Percentiles rank a stretch among this genome's conserved stretches.
These are phyloP conservation scores for Eolophus roseicapilla DNA, from an alignment of 2,113 vertebrate species.

Conservation along the genomic window DNA sequence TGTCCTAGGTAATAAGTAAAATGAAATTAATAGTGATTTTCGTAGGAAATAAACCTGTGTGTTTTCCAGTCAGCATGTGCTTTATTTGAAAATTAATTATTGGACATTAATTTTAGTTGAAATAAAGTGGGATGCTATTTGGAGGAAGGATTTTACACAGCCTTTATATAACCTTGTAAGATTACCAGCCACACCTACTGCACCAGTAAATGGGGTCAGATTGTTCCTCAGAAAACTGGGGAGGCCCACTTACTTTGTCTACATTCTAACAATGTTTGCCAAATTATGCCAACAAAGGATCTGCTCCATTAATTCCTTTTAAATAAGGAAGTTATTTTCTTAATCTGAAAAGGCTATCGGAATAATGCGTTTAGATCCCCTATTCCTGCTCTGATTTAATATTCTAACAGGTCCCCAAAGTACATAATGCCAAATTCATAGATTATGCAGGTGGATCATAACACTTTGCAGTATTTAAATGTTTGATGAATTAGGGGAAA, in stretches of 20 bases:
- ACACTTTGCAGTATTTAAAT: neutral
- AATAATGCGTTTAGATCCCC: neutral
- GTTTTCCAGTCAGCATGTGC: neutral
- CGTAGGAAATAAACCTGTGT: neutral
- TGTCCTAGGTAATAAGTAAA: conserved; percentile 63
- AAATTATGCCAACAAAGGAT: neutral
- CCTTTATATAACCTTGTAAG: neutral
- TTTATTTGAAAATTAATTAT: neutral
- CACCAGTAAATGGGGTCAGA: neutral
- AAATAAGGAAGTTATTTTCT: neutral
- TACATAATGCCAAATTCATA: neutral
- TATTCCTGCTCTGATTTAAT: neutral
- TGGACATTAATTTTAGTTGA: neutral
- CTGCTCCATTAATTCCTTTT: neutral
- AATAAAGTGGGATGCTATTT: neutral
- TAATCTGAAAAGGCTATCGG: neutral
- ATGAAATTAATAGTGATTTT: neutral
- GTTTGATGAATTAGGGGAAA: neutral
- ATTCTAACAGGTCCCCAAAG: neutral
- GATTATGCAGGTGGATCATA: neutral
- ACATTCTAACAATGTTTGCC: neutral
- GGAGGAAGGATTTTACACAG: neutral
- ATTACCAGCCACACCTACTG: neutral
- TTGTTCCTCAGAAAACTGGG: neutral
- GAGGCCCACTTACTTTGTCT: neutral